Evolutionary conservation across 2,888 invertebrate genomes (phyloP), one percentile per base, ranked within the genome.

Genomic region (Keiferia lycopersicella): DNA sequence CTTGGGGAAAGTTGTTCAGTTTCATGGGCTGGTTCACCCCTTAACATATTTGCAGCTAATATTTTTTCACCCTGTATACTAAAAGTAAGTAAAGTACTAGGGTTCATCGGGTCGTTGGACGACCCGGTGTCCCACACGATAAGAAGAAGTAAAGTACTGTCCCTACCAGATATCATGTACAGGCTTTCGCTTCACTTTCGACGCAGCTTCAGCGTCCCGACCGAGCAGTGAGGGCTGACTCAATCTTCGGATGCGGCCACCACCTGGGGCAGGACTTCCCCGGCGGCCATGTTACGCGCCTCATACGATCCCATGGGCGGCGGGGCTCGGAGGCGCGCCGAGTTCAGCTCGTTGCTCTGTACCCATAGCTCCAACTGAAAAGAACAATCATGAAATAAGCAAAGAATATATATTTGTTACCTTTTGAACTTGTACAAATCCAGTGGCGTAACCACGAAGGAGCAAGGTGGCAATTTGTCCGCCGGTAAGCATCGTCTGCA

Each of bases 361-460:
- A 92, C 91, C 92, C 92, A 92, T 0, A 92, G 82, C 62, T 91
- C 91, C 81, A 92, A 74, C 92, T 92, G 82, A 10, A 87, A 69
- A 56, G 62, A 34, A 8, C 30, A 34, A 10, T 10, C 34, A 34
- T 34, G 10, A 34, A 8, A 34, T 8, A 34, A 34, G 10, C 34
- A 4, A 8, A 8, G 8, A 34, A 7, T 4, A 34, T 10, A 10
- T n/a, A n/a, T n/a, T n/a, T n/a, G n/a, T n/a, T n/a, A n/a, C n/a
- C n/a, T n/a, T n/a, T n/a, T n/a, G n/a, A n/a, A n/a, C n/a, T n/a
- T n/a, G n/a, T n/a, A n/a, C n/a, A n/a, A n/a, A n/a, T n/a, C n/a
- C n/a, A n/a, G n/a, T n/a, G n/a, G n/a, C n/a, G n/a, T n/a, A n/a
- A n/a, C n/a, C n/a, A n/a, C n/a, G n/a, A n/a, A n/a, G n/a, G n/a